phyloP scores from a whole-genome alignment of 2,797 vertebrate genomes.

The Falco biarmicus region DNA sequence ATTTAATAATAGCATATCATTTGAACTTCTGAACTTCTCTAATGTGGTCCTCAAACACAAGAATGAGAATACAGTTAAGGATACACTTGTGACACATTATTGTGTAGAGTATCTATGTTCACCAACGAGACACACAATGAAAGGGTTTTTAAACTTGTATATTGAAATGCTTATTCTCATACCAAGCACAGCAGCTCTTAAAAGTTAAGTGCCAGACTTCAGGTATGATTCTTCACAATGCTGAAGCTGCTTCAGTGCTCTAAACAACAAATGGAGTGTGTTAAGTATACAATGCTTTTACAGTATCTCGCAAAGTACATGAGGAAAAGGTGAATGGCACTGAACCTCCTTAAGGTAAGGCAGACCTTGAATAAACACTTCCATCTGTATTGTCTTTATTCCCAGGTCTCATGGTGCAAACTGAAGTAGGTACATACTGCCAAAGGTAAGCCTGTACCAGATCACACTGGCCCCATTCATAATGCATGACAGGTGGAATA shows the following conservation, averaged over 20 bases:
- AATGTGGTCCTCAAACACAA: background rate
- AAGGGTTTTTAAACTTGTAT: background rate
- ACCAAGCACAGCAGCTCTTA: background rate
- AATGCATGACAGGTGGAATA: background rate
- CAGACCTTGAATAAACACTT: background rate
- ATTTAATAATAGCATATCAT: background rate
- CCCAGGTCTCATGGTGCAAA: background rate
- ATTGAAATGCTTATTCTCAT: background rate
- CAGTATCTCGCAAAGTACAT: background rate
- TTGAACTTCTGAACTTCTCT: background rate
- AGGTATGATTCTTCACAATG: background rate
- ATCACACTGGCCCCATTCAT: accelerated
- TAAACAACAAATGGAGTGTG: background rate
- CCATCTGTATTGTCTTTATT: background rate
- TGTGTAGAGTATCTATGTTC: background rate
- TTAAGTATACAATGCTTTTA: background rate
- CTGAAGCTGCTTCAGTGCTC: background rate
- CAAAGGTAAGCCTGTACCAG: background rate
- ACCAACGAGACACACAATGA: background rate
- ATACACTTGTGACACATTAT: background rate
- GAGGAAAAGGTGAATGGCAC: background rate
- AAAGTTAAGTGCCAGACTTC: background rate
- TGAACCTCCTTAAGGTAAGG: background rate
- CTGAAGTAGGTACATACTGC: background rate
- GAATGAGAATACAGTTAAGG: background rate